Evolutionary conservation across 23 tunicate species (phyloP).

Genomic region (Phallusia fumigata): DNA sequence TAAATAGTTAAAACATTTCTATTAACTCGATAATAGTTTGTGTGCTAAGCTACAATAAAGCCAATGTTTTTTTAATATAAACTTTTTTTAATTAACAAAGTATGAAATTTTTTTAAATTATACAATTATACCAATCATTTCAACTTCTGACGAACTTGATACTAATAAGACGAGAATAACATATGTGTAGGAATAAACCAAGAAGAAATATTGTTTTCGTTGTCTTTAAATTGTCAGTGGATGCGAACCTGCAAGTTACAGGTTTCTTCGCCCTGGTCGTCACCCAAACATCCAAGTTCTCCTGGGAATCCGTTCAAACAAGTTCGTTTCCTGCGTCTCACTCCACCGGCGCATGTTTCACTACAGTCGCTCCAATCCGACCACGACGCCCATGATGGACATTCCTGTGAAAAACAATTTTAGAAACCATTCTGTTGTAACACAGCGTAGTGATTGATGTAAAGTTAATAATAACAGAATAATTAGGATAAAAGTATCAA

Average conservation of each 20-base stretch:
- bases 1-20: too few species aligned
- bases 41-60: too few species aligned
- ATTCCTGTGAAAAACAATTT: slow-evolving; percentile 22
- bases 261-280: not conserved
- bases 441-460: too few species aligned
- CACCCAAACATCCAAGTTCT: slow-evolving; percentile 40
- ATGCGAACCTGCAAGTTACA: slow-evolving; percentile 37
- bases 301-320: slow-evolving; percentile 57
- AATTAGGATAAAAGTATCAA: slow-evolving; percentile 3
- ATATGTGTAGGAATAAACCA: too few species aligned
- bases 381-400: slow-evolving; percentile 64
- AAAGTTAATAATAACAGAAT: too few species aligned
- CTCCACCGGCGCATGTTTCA: slow-evolving; percentile 58
- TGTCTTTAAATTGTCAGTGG: too few species aligned
- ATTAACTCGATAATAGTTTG: not conserved
- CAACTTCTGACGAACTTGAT: not conserved
- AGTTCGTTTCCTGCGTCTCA: slow-evolving; percentile 23
- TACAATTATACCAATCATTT: too few species aligned
- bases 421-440: too few species aligned
- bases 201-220: too few species aligned
- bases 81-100: too few species aligned
- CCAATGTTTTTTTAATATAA: too few species aligned
- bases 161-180: not conserved
- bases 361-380: slow-evolving; percentile 40
- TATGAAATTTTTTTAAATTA: too few species aligned